Percentiles rank a stretch among this genome's conserved stretches.
phyloP scores from a whole-genome alignment of 2,888 invertebrate genomes.

The Drosophila macrospina region DNA sequence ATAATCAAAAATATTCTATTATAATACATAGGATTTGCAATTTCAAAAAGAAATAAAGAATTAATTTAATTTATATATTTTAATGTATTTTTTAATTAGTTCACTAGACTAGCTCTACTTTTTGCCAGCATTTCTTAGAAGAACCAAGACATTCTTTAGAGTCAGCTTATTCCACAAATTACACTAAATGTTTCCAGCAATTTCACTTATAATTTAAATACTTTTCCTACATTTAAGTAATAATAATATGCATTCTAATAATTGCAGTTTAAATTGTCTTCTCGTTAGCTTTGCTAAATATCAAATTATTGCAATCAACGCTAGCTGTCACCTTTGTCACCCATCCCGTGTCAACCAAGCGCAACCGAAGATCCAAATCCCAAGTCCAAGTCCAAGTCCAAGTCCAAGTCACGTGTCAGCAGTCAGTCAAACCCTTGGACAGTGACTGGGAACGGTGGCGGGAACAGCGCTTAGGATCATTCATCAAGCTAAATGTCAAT shows the following conservation, averaged over 20 bases:
- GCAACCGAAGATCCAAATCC: background rate
- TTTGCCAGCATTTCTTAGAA: no score
- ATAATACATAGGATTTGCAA: no score
- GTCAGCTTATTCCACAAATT: no score
- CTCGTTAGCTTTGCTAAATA: slow-evolving; percentile 11
- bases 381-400: slow-evolving; percentile 46
- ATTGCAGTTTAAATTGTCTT: background rate
- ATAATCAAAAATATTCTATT: no score
- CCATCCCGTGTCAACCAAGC: background rate
- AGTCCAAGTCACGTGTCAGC: slow-evolving; percentile 71
- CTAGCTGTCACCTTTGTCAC: slow-evolving; percentile 7
- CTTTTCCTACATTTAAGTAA: background rate
- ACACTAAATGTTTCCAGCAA: background rate
- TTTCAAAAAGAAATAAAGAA: no score
- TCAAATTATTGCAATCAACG: slow-evolving; percentile 44
- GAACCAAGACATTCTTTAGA: no score
- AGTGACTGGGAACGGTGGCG: slow-evolving; percentile 37
- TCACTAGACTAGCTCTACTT: no score
- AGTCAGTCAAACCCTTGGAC: slow-evolving; percentile 68
- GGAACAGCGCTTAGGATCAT: slow-evolving; percentile 61
- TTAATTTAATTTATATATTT: no score
- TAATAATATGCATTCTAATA: background rate
- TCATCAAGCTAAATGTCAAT: slow-evolving; percentile 80
- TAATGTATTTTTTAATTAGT: no score
- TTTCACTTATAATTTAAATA: background rate